Base-by-base conservation (phyloP, 2,113 vertebrate species). In the Siniperca chuatsi region DNA sequence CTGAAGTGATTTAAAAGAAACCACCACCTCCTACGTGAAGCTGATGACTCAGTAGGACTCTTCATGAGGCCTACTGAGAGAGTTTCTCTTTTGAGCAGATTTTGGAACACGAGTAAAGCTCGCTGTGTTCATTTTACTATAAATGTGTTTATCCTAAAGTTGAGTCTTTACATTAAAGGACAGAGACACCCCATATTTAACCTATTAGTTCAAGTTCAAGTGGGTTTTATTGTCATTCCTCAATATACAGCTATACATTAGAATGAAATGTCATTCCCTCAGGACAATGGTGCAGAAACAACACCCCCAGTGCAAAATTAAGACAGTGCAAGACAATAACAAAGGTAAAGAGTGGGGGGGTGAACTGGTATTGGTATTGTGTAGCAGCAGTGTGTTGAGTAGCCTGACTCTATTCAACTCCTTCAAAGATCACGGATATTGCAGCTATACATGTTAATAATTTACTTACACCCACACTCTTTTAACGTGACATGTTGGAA, bases 391-490 rank as follows among this genome's bases (percentile, higher is more conserved):
- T 37, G 35, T 37, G 35, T 6, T 37, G 35, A 6, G 35, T 37
- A 37, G 35, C 2, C 35, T 37, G 35, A 37, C 35, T 37, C 35
- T 10, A 13, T 37, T 16, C 9, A 0, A 4, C 11, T 29, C 33
- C 12, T n/a, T 42, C 37, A 6, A 21, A 71, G 5, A n/a, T 54
- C 50, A 25, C 20, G 18, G 61, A 23, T 44, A 8, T 69, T 67
- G 9, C 18, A 25, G 58, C 40, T 20, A 8, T 20, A 4, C 29
- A 6, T 23, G 77, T 87, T 91, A 89, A 87, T 92, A 1, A 91
- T 87, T 84, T 29, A 84, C 82, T 42, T 33, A 25, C 75, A 73
- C 55, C 79, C 79, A 82, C 87, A 2, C 66, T 85, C 20, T 46
- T 71, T 57, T 73, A 62, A 67, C 67, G 10, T 13, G 23, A 71